Base-by-base conservation (phyloP, 2,888 invertebrate species). In the Parnassius glacialis region DNA sequence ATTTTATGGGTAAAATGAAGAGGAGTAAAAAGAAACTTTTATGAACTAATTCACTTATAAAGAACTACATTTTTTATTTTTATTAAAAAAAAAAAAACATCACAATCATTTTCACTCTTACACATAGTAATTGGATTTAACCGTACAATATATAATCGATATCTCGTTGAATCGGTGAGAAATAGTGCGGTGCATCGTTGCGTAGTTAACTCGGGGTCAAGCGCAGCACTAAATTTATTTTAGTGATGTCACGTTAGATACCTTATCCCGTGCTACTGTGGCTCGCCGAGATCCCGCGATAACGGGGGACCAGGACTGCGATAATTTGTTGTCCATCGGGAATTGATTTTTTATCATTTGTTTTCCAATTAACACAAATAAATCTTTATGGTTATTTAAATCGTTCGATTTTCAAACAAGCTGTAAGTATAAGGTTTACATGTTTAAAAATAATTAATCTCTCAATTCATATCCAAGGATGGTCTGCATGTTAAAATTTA, bases 241-340 rank as follows among this genome's bases (percentile, higher is more conserved):
- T 81, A 81, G 82, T 82, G 86, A 83, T 87, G 85, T 84, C 80
- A 75, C 72, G 80, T 78, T 70, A 78, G 85, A 87, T 87, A 85
- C 78, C 75, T 82, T 81, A 83, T 81, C 85, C 74, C 75, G 75
- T 68, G 85, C 87, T 87, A 86, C 87, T 73, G 84, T 79, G 72
- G 76, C 78, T 74, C 68, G 69, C 66, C 69, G 72, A 80, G 83
- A 85, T 84, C 72, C 69, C 66, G 72, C 75, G 85, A 85, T 85
- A 85, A 74, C 68, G 67, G 44, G 10, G 25, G 64, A 62, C 67
- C 70, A 67, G 69, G 74, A 72, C 74, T 72, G 70, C 76, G 75
- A 81, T 81, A 81, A 84, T 84, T 84, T 85, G 81, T 81, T 79
- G 79, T 73, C 70, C 71, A 79, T 78, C 74, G 74, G 66, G 65